Evolutionary conservation across 2,888 invertebrate genomes (phyloP).

Genomic region (Rhopalosiphum nymphaeae): DNA sequence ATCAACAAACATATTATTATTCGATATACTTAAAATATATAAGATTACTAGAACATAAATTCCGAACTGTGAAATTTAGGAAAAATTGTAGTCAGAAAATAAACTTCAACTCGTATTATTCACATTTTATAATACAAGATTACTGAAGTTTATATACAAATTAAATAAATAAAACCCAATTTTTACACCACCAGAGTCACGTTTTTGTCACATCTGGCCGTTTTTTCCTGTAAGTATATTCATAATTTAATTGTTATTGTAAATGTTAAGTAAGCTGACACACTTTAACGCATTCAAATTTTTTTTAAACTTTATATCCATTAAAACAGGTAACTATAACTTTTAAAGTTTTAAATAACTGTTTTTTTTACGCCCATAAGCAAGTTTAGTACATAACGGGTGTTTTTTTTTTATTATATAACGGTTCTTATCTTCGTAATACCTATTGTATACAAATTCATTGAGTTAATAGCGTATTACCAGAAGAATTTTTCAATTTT

Average conservation of each 20-base stretch:
- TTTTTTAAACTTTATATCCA: not conserved
- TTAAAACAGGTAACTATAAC: not conserved
- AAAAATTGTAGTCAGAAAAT: not conserved
- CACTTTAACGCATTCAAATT: not conserved
- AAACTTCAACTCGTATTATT: not conserved
- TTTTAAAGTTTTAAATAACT: not conserved
- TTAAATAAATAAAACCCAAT: not conserved
- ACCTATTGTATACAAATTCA: not conserved
- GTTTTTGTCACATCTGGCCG: not conserved
- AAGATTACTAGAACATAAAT: not conserved
- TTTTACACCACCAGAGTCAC: not conserved
- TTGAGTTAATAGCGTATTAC: not conserved
- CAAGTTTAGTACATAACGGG: not conserved
- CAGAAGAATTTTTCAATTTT: not conserved
- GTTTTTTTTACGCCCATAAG: not conserved
- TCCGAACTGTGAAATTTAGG: not conserved
- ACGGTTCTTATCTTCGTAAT: not conserved
- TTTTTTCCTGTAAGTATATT: not conserved
- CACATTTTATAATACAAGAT: not conserved
- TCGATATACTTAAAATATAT: not conserved
- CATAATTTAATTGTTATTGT: constrained; percentile 11
- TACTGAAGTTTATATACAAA: not conserved
- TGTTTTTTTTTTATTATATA: not conserved
- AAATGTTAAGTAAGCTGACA: not conserved
- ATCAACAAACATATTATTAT: not conserved